These are phyloP conservation scores for Hippocampus abdominalis DNA, from an alignment of 2,113 vertebrate genomes.

Conservation along the genomic window DNA sequence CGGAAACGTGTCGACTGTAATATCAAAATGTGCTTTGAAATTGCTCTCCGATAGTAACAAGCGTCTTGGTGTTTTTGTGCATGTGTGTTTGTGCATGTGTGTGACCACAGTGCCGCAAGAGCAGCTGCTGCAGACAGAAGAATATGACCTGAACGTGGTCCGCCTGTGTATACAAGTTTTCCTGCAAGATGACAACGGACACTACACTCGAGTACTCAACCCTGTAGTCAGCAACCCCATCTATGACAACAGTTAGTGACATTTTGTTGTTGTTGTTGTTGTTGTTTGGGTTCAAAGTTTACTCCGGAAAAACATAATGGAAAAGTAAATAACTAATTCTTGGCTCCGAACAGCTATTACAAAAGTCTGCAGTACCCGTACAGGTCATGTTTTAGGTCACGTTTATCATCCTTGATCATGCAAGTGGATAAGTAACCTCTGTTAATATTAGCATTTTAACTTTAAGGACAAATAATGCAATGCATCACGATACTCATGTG, in stretches of 20 bases:
- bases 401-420: background rate
- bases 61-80: background rate
- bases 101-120: constrained; percentile 80
- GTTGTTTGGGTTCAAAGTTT: background rate
- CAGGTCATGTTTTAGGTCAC: background rate
- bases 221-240: constrained; percentile 95
- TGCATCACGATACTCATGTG: background rate
- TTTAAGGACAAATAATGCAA: background rate
- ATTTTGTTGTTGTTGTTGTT: background rate
- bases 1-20: background rate
- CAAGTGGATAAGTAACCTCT: background rate
- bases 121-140: constrained; percentile 88
- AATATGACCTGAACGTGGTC: constrained; percentile 95
- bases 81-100: constrained; percentile 18
- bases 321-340: background rate
- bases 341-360: background rate
- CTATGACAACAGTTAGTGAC: constrained; percentile 95
- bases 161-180: constrained; percentile 94
- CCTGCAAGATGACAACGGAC: constrained; percentile 83
- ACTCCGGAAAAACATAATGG: background rate
- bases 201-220: constrained; percentile 75
- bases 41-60: background rate
- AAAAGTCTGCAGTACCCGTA: background rate
- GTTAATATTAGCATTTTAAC: too few species aligned
- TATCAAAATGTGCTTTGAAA: background rate